Conservation (phyloP, 2,113 vertebrate species). For the Psilopsiagon aymara region DNA sequence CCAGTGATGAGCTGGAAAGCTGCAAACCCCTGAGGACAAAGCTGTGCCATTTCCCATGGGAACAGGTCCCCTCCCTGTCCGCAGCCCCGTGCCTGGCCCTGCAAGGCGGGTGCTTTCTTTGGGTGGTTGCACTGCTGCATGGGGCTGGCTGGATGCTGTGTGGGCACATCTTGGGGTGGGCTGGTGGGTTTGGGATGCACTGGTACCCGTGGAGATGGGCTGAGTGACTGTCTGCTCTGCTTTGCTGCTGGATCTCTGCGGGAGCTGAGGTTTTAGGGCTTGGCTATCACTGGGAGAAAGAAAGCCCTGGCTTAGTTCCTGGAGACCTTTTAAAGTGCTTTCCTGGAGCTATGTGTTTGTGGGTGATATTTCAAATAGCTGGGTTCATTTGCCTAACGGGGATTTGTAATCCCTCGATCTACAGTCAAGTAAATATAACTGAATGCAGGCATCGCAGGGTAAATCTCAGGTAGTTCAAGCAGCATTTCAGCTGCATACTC, state of each 20-base stretch:
- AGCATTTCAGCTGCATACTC: background rate
- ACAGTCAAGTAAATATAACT: background rate
- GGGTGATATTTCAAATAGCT: background rate
- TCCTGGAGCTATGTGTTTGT: background rate
- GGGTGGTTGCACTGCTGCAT: slow-evolving; percentile 1
- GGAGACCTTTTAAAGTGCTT: background rate
- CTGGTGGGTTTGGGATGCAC: background rate
- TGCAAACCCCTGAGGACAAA: background rate
- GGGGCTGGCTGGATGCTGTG: background rate
- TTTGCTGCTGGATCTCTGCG: background rate
- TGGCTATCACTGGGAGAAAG: background rate
- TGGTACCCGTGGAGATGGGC: background rate
- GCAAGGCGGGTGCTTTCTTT: background rate
- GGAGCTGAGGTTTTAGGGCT: background rate
- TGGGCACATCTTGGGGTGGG: background rate
- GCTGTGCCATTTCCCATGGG: background rate
- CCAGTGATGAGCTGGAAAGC: background rate
- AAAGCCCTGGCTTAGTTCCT: background rate
- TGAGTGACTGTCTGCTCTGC: background rate
- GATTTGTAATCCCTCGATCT: background rate
- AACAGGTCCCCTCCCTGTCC: background rate
- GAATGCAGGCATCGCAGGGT: background rate
- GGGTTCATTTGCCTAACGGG: background rate
- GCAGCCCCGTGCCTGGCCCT: background rate
- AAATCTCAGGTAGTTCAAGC: background rate